Percentiles rank a stretch among this genome's conserved stretches.
Conservation (phyloP, 92 coral and sea anemone species). For the Epizoanthus illoricatus region DNA sequence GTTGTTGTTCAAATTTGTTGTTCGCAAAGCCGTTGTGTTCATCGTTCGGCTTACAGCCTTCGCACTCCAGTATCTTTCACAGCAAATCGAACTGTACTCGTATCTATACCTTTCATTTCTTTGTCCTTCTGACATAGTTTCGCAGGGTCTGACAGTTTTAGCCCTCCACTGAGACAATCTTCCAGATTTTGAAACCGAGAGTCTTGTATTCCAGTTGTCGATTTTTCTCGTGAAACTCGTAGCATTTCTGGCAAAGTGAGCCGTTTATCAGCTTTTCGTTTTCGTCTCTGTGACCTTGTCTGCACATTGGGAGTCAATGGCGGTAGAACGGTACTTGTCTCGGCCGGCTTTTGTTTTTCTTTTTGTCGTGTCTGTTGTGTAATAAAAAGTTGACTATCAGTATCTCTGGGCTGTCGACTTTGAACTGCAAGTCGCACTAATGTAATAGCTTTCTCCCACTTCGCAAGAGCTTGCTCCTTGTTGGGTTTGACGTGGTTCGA, state of each 20-base stretch:
- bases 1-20: too few relatives aligned
- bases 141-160: background rate
- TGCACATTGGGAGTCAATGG: constrained; percentile 31
- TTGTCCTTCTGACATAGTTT: background rate
- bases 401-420: constrained; percentile 45
- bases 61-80: background rate
- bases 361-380: constrained; percentile 37
- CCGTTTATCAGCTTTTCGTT: constrained; percentile 40
- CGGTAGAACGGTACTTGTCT: constrained; percentile 12
- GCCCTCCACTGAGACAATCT: constrained; percentile 55
- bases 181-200: constrained; percentile 80
- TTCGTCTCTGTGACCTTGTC: constrained; percentile 37
- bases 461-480: constrained; percentile 47
- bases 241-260: constrained; percentile 80
- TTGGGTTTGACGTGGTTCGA: constrained; percentile 6
- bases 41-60: background rate
- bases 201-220: constrained; percentile 69
- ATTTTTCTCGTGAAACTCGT: constrained; percentile 66
- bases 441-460: constrained; percentile 84
- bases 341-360: background rate
- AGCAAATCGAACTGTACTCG: constrained; percentile 23
- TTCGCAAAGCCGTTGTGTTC: background rate
- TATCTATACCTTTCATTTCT: background rate
- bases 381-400: constrained; percentile 35
- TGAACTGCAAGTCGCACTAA: constrained; percentile 72